phyloP scores from a whole-genome alignment of 2,888 invertebrate genomes.

The Catotricha subobsoleta region DNA sequence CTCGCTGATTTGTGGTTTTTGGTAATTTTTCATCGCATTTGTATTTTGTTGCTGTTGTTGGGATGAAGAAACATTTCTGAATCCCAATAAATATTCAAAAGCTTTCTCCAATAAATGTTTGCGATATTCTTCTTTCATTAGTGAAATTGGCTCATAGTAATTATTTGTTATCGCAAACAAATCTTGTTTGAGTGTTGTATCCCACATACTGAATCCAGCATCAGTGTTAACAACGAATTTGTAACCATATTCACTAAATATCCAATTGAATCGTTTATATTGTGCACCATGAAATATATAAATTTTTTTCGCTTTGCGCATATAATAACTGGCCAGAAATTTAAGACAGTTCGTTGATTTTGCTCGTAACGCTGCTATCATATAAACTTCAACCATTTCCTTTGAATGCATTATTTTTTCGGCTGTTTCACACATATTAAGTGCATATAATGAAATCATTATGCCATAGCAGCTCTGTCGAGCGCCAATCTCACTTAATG shows the following conservation, averaged over 20 bases:
- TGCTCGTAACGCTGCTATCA: conserved; percentile 53
- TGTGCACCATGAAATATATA: conserved; percentile 9
- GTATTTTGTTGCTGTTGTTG: too few relatives aligned
- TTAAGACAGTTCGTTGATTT: conserved; percentile 37
- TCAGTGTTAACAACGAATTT: conserved; percentile 32
- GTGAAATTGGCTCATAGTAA: conserved; percentile 1
- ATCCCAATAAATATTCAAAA: conserved; percentile 2
- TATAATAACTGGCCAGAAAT: conserved; percentile 27
- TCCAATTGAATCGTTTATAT: conserved; percentile 62
- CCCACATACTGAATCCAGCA: background rate
- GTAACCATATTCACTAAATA: conserved; percentile 60
- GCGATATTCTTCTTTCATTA: background rate
- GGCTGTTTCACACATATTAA: conserved; percentile 77
- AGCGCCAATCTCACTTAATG: conserved; percentile 35
- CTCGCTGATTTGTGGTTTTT: conserved; percentile 40
- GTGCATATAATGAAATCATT: conserved; percentile 59
- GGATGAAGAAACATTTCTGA: background rate
- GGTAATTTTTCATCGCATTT: background rate
- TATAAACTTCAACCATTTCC: conserved; percentile 63
- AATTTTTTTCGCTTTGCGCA: conserved; percentile 21
- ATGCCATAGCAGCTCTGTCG: conserved; percentile 29
- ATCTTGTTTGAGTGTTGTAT: background rate
- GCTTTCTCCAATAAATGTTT: background rate
- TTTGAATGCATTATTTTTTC: conserved; percentile 41
- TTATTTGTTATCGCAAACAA: background rate